Evolutionary conservation across 1,140 invertebrate genomes (phyloP).

Genomic region (Yoshiicerus persimilis): DNA sequence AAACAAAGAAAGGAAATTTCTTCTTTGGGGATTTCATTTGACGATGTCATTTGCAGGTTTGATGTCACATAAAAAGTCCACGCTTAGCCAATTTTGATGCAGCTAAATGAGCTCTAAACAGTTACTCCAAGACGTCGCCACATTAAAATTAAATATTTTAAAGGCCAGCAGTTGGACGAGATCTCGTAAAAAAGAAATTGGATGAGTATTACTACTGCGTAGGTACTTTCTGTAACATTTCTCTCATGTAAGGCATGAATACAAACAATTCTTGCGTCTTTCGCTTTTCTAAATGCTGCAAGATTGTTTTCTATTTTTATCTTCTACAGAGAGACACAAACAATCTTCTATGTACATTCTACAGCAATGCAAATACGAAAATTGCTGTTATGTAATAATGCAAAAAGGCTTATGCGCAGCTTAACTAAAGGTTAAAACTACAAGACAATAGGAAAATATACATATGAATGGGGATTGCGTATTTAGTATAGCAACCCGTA

Average conservation of each 20-base stretch:
- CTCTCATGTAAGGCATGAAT: background rate
- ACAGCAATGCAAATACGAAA: background rate
- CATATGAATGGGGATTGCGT: background rate
- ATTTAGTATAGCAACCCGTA: background rate
- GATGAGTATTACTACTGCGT: background rate
- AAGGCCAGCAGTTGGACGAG: background rate
- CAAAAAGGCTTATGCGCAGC: background rate
- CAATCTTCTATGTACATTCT: background rate
- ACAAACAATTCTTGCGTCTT: background rate
- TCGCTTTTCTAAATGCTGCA: background rate
- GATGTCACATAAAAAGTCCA: conserved; percentile 17
- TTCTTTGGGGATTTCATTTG: conserved; percentile 9
- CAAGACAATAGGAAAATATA: background rate
- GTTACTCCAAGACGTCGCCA: background rate
- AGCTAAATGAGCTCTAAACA: conserved; percentile 12
- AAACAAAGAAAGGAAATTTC: background rate
- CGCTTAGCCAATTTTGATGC: background rate
- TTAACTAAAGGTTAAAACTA: background rate
- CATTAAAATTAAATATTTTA: conserved; percentile 24
- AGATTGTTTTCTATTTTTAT: background rate
- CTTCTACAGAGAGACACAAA: background rate
- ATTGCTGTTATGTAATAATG: background rate
- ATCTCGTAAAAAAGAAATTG: background rate
- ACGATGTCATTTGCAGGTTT: conserved; percentile 12
- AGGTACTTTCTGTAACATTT: background rate